Evolutionary conservation across 2,113 vertebrate genomes (phyloP).

Genomic region (Eonycteris spelaea): DNA sequence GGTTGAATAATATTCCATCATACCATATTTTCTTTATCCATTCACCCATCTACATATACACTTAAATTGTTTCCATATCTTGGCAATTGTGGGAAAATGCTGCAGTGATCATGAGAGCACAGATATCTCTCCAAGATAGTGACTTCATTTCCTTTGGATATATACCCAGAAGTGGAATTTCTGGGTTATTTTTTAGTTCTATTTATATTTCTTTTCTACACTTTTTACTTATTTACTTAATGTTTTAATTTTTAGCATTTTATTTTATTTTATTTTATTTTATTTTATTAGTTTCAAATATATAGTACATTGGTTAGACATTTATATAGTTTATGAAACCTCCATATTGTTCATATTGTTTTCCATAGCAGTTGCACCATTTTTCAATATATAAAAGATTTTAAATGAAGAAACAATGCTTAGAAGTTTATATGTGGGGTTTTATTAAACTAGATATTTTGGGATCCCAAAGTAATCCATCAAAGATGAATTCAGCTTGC

Average conservation of each 20-base stretch:
- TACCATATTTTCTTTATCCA: background rate
- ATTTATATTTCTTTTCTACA: background rate
- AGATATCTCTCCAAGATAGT: background rate
- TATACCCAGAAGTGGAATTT: background rate
- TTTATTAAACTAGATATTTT: background rate
- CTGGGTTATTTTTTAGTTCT: background rate
- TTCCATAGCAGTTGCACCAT: background rate
- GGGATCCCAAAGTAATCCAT: background rate
- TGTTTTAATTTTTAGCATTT: no score
- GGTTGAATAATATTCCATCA: background rate
- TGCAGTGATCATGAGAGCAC: background rate
- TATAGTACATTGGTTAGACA: no score
- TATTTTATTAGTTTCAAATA: no score
- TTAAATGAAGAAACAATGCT: slow-evolving; percentile 2
- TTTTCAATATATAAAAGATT: background rate
- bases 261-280: no score
- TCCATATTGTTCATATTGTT: slow-evolving; percentile 15
- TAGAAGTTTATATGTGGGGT: background rate
- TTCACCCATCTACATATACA: background rate
- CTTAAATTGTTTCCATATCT: background rate
- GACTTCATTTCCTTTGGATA: background rate
- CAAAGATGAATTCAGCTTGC: background rate
- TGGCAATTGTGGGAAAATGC: background rate
- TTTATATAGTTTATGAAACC: background rate
- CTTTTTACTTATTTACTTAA: no score